Evolutionary conservation across 2,797 vertebrate genomes (phyloP), one percentile per base, ranked within the genome.

Genomic region (Gadopsis marmoratus): DNA sequence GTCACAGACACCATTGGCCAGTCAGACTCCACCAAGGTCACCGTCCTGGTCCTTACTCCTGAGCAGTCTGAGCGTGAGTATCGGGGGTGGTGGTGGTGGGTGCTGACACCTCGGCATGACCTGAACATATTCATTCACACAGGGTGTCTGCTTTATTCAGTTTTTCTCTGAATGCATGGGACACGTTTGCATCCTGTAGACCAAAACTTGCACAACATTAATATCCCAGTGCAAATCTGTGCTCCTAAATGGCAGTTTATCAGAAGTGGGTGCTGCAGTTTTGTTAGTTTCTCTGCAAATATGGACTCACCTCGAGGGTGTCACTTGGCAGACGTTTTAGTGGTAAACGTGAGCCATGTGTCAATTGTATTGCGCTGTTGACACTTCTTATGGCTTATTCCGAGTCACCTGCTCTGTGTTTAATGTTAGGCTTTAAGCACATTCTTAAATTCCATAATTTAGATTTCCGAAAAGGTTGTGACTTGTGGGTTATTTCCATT

Each of bases 41-140:
- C 95, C 0, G 79, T 99, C 72, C 86, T 96, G 35, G 98, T 99
- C 71, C 94, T 99, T 33, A 97, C 96, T 0, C 63, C 94, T 4
- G 96, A 97, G 72, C 95, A 98, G 91, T 97, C 98, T 0, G 94
- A 95, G 71, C 95, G 98, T 99, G 84, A 96, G 95, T 94, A 65
- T 77, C 67, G n/a, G 19, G 6, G 7, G 7, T 29, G 43, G 48
- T 41, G 10, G 26, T 39, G 1, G 31, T 26, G 7, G 8, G 51
- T n/a, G 5, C 14, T 53, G 39, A 71, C 66, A 23, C 26, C 41
- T 51, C 16, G 21, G 17, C 43, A 4, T 61, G 4, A 51, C 68
- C 33, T 26, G 2, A 63, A 35, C 8, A 19, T 39, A 53, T 51
- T 50, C 2, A 7, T 51, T 41, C 17, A 62, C 29, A 29, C 5